Percentiles rank a stretch among this genome's conserved stretches.
These are phyloP conservation scores for Rhea americana DNA, from an alignment of 2,113 vertebrate genomes.

Conservation along the genomic window DNA sequence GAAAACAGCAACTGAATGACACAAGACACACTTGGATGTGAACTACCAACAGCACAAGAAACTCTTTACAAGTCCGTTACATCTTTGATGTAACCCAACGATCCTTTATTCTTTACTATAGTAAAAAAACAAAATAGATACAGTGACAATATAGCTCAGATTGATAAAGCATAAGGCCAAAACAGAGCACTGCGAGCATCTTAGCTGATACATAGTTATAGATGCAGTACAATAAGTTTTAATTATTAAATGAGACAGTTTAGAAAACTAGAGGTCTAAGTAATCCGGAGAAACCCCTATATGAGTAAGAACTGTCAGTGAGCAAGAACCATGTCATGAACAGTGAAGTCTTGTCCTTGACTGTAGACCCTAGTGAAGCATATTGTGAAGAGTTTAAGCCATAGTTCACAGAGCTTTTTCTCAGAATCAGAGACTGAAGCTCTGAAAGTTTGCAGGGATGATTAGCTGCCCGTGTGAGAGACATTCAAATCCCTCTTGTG, in stretches of 20 bases:
- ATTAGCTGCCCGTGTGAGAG: not conserved
- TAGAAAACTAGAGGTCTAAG: not conserved
- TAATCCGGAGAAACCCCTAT: not conserved
- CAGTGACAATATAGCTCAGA: not conserved
- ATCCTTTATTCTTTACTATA: conserved; percentile 9
- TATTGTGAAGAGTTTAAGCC: not conserved
- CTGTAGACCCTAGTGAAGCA: not conserved
- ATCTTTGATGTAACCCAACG: conserved; percentile 28
- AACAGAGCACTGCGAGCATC: not conserved
- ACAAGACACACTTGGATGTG: conserved; percentile 55
- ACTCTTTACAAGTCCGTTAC: conserved; percentile 39
- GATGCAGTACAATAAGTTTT: not conserved
- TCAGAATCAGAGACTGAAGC: not conserved
- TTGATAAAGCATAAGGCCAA: not conserved
- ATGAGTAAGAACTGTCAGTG: not conserved
- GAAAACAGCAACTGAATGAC: conserved; percentile 60
- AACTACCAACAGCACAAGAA: conserved; percentile 39
- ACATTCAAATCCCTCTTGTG: not conserved
- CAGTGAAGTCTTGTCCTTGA: not conserved
- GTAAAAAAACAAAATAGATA: not conserved
- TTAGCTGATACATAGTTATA: not conserved
- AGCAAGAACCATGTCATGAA: not conserved
- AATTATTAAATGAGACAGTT: not conserved
- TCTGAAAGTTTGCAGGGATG: not conserved
- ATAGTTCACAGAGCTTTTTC: not conserved